Evolutionary conservation across 2,888 invertebrate species (phyloP).

Genomic region (Clunio marinus): DNA sequence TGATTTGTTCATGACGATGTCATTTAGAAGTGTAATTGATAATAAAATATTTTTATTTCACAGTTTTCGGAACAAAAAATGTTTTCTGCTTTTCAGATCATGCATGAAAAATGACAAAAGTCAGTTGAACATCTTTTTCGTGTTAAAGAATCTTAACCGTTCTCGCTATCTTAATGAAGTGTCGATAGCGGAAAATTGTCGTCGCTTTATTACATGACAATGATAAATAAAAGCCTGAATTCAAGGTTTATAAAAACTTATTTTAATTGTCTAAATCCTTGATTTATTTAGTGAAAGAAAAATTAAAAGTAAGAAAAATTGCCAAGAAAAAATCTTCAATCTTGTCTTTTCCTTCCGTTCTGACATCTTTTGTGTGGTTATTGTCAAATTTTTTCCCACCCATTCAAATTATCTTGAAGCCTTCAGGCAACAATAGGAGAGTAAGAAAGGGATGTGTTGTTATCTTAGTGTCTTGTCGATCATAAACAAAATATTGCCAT

Average conservation of each 20-base stretch:
- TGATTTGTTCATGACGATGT: too few relatives aligned
- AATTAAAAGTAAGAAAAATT: background rate
- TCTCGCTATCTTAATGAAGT: constrained; percentile 31
- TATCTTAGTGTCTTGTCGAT: background rate
- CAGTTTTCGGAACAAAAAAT: too few relatives aligned
- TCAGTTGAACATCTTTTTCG: background rate
- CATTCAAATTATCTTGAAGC: background rate
- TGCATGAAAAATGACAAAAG: too few relatives aligned
- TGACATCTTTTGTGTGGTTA: background rate
- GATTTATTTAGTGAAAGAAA: background rate
- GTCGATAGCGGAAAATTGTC: constrained; percentile 24
- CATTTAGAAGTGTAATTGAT: too few relatives aligned
- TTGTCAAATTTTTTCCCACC: background rate
- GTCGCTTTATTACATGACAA: background rate
- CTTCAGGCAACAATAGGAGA: too few relatives aligned
- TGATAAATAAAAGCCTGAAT: background rate
- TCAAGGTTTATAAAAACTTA: background rate
- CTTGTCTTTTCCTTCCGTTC: background rate
- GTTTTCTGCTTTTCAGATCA: too few relatives aligned
- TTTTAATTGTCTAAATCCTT: background rate
- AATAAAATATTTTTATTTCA: too few relatives aligned
- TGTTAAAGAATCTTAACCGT: too few relatives aligned
- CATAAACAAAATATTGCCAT: constrained; percentile 3
- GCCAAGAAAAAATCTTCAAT: background rate
- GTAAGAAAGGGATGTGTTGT: background rate